Conservation (phyloP, 2,888 invertebrate genomes). For the Philhelius pedissequus region DNA sequence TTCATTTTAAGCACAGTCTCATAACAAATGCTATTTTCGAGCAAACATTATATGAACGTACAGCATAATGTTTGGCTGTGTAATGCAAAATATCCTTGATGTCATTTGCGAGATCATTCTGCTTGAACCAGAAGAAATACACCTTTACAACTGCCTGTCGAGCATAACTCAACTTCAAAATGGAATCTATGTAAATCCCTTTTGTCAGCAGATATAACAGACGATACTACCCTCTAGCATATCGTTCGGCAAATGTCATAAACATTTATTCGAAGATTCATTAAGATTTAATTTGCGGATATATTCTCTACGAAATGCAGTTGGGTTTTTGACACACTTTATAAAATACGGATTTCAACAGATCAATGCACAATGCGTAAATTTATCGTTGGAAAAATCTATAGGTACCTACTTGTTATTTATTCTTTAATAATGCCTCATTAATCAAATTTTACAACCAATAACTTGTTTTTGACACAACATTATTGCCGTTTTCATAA, state of each 20-base stretch:
- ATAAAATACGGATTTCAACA: not conserved
- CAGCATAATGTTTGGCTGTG: not conserved
- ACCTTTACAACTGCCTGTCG: slow-evolving; percentile 29
- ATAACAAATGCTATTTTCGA: slow-evolving; percentile 23
- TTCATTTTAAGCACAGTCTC: slow-evolving; percentile 1
- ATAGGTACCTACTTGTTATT: not conserved
- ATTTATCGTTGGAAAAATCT: slow-evolving; percentile 7
- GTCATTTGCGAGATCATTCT: not conserved
- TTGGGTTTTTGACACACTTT: not conserved
- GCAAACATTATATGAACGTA: not conserved
- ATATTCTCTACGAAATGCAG: not conserved
- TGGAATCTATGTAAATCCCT: slow-evolving; percentile 56
- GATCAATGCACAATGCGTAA: not conserved
- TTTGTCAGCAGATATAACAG: slow-evolving; percentile 25
- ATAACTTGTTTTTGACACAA: not conserved
- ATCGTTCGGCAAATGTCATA: slow-evolving; percentile 40
- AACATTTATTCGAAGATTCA: slow-evolving; percentile 31
- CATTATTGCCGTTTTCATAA: not conserved
- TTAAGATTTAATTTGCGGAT: slow-evolving; percentile 54
- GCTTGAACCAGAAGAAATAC: not conserved
- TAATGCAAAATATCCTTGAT: not conserved
- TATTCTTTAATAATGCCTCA: slow-evolving; percentile 35
- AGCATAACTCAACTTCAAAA: slow-evolving; percentile 49
- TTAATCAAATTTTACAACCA: slow-evolving; percentile 42
- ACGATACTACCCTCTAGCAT: not conserved